A percentile compares a stretch with the other conserved stretches of the same genome.
Evolutionary conservation across 2,797 vertebrate genomes (phyloP).

Genomic region (Choloepus didactylus): DNA sequence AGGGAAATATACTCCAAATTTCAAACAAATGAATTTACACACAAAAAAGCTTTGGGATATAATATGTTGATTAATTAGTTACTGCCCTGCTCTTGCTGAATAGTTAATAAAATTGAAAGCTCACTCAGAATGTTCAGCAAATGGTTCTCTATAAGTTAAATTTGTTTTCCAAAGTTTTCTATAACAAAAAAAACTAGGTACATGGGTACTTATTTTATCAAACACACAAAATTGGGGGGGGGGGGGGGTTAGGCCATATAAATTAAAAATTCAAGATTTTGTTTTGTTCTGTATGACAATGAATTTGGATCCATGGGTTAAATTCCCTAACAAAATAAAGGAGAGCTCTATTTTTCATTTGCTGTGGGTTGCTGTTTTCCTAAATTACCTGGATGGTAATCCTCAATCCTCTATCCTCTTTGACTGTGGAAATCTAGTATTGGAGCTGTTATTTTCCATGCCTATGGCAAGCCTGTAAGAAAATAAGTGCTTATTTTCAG

Average conservation of each 20-base stretch:
- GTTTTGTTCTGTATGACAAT: not conserved
- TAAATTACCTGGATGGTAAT: not conserved
- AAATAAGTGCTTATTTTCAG: conserved; percentile 48
- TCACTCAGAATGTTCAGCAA: conserved; percentile 43
- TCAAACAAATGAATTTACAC: conserved; percentile 56
- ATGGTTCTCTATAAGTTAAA: conserved; percentile 15
- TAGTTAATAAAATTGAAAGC: conserved; percentile 58
- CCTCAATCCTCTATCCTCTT: not conserved
- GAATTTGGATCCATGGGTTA: conserved; percentile 31
- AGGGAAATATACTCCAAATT: conserved; percentile 47
- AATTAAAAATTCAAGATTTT: conserved; percentile 52
- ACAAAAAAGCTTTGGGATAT: not conserved
- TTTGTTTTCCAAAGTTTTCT: conserved; percentile 54
- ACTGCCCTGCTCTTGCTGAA: conserved; percentile 36
- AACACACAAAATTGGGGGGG: not conserved
- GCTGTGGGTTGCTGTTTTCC: not conserved
- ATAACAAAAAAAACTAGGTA: conserved; percentile 26
- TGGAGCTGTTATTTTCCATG: conserved; percentile 39
- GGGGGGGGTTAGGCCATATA: not conserved
- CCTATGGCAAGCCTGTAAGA: not conserved
- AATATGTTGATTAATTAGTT: conserved; percentile 50
- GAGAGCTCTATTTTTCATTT: not conserved
- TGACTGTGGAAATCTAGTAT: conserved; percentile 1
- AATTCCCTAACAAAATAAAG: conserved; percentile 26
- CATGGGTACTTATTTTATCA: conserved; percentile 6